Conservation (phyloP, 2,113 vertebrate genomes). For the Solea senegalensis region DNA sequence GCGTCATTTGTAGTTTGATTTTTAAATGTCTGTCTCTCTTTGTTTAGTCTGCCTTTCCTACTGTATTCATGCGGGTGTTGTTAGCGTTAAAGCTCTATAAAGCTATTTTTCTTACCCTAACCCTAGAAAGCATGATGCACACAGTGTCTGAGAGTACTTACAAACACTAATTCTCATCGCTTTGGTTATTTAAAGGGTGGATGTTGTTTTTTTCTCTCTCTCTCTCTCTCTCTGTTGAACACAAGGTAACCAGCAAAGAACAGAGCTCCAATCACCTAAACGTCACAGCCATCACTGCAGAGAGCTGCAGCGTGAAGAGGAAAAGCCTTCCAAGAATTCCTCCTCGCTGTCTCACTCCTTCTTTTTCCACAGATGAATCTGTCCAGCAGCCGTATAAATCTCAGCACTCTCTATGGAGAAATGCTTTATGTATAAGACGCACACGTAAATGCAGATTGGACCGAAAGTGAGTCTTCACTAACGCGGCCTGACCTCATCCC, state of each 20-base stretch:
- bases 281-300: constrained; percentile 57
- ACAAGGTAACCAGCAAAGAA: constrained; percentile 27
- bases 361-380: constrained; percentile 66
- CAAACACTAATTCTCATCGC: constrained; percentile 42
- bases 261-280: constrained; percentile 52
- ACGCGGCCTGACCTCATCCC: constrained; percentile 23
- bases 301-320: constrained; percentile 44
- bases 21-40: constrained; percentile 28
- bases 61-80: constrained; percentile 47
- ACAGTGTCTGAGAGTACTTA: constrained; percentile 18
- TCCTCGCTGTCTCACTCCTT: constrained; percentile 15
- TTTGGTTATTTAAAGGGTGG: constrained; percentile 44
- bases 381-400: constrained; percentile 65
- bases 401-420: constrained; percentile 53
- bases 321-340: constrained; percentile 68
- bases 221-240: no score
- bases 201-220: constrained; percentile 15
- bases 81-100: constrained; percentile 36
- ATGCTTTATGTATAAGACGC: constrained; percentile 48
- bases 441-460: constrained; percentile 24
- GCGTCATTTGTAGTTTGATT: constrained; percentile 46
- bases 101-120: background rate
- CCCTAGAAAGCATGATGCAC: constrained; percentile 7
- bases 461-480: constrained; percentile 17
- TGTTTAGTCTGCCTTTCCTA: constrained; percentile 10